Evolutionary conservation across 2,113 vertebrate genomes (phyloP).

Genomic region (Sus scrofa): DNA sequence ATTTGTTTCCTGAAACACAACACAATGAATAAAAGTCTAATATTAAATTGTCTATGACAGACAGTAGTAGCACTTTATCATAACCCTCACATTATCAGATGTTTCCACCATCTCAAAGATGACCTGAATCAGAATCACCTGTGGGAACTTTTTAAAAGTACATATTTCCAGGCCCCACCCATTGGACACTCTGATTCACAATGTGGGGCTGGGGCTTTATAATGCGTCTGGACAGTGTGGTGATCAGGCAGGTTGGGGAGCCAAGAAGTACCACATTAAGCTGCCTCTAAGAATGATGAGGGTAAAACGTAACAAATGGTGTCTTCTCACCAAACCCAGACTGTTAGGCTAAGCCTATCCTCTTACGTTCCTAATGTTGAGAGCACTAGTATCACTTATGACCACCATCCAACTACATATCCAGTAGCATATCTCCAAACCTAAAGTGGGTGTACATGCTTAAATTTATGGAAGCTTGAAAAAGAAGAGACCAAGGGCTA

Average conservation of each 20-base stretch:
- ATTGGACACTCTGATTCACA: background rate
- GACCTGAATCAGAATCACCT: slow-evolving; percentile 41
- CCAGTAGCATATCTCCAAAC: background rate
- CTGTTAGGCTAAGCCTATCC: background rate
- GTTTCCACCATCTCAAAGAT: slow-evolving; percentile 18
- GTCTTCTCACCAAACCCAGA: background rate
- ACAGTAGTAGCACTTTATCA: background rate
- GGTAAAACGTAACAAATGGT: background rate
- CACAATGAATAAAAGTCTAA: background rate
- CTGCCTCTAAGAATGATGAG: background rate
- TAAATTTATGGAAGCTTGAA: background rate
- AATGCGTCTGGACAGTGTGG: background rate
- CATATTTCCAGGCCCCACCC: background rate
- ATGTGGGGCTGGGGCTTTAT: background rate
- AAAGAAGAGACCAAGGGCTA: background rate
- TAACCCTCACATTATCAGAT: slow-evolving; percentile 18
- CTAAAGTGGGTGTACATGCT: background rate
- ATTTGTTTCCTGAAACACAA: slow-evolving; percentile 26
- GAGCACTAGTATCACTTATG: background rate
- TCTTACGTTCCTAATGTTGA: background rate
- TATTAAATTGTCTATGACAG: background rate
- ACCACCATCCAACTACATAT: background rate
- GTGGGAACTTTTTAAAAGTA: background rate
- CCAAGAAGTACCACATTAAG: background rate
- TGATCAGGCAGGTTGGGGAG: background rate